These are phyloP conservation scores for Pyrochroa serraticornis DNA, from an alignment of 2,888 invertebrate species.

Conservation along the genomic window DNA sequence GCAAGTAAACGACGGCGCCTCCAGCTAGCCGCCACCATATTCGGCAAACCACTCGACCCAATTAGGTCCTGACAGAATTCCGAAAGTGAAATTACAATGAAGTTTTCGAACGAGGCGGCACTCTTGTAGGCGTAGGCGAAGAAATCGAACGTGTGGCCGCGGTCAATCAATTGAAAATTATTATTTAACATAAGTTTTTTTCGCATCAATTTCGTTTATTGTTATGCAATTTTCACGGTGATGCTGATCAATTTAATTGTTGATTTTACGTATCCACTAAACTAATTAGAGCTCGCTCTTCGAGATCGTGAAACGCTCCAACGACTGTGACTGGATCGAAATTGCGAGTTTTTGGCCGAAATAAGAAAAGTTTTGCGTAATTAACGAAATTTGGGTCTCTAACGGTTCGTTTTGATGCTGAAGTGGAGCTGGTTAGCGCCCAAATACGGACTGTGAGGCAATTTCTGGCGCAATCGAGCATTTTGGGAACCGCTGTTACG, in stretches of 20 bases:
- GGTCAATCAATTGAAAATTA: background rate
- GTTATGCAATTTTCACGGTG: background rate
- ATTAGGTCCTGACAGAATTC: conserved; percentile 15
- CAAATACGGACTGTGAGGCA: background rate
- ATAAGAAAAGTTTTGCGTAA: background rate
- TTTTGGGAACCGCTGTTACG: too few relatives aligned
- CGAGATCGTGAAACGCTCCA: conserved; percentile 14
- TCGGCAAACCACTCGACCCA: conserved; percentile 20
- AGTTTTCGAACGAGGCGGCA: conserved; percentile 13
- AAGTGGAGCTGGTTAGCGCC: background rate
- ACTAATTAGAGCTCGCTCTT: conserved; percentile 13
- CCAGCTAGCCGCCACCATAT: conserved; percentile 16
- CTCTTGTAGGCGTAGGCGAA: conserved; percentile 17
- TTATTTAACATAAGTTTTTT: too few relatives aligned
- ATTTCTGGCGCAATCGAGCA: background rate
- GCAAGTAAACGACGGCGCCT: too few relatives aligned
- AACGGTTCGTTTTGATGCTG: too few relatives aligned
- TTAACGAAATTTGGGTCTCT: background rate
- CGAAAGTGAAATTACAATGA: conserved; percentile 25
- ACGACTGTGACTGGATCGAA: background rate
- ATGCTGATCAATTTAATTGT: conserved; percentile 14
- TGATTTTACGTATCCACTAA: conserved; percentile 4
- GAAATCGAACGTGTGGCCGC: conserved; percentile 11
- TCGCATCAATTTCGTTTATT: background rate
- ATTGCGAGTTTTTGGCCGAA: background rate